Base-by-base conservation (phyloP, 2,113 vertebrate species). In the Anthoscopus minutus region DNA sequence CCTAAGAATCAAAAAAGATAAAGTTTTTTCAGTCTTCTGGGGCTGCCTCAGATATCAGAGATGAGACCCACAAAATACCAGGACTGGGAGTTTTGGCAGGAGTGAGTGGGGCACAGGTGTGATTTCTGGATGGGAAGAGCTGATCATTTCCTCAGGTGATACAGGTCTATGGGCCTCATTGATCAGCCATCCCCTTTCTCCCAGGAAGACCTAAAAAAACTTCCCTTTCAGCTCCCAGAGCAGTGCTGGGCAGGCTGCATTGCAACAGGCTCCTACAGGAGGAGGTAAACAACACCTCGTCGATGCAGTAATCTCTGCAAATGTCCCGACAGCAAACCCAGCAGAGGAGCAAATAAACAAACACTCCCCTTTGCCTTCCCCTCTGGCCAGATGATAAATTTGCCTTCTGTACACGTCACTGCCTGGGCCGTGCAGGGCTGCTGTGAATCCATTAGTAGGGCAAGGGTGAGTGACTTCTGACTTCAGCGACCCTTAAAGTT, bases 401-500 rank as follows among this genome's bases (percentile, higher is more conserved):
- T 84, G 84, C 94, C 97, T 97, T 97, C 97, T 97, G 98, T 98
- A 96, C 97, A 88, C 91, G 92, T 93, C 95, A 37, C 93, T 97
- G 88, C 88, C 94, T 51, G 15, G 97, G 95, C 95, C 8, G 23
- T 74, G 93, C 90, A 86, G 97, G 96, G 96, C 95, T 94, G 95
- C 96, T 94, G 96, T 97, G 97, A 98, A 96, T 92, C 96, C 97
- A 98, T 98, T 98, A 97, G 97, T 53, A 97, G 96, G 96, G 88
- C 96, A 97, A 96, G 97, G 98, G 96, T 97, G 98, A 97, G 83
- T 92, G 96, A 92, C 97, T 98, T 95, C 94, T 98, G 97, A 96
- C 97, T 98, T 95, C 88, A 88, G 88, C 81, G 81, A 98, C 97
- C 97, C 97, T 97, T 96, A 97, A 94, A 98, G 96, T 97, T 97